Percentiles rank a stretch among this genome's conserved stretches.
phyloP scores from a whole-genome alignment of 2,797 vertebrate species.

The Menidia menidia region DNA sequence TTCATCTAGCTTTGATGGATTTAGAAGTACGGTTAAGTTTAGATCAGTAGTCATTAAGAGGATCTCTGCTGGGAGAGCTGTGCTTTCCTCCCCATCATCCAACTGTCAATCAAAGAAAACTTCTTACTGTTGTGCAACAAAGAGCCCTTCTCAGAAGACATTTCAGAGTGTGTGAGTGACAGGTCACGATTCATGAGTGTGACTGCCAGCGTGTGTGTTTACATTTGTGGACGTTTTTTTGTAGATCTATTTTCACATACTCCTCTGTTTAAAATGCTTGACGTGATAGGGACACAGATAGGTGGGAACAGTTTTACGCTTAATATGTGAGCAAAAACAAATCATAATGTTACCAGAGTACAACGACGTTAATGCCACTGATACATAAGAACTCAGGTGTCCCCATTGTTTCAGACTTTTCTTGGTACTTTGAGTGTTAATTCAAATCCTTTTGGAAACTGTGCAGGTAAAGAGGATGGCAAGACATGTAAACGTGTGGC shows the following conservation, averaged over 20 bases:
- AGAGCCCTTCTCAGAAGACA: conserved; percentile 49
- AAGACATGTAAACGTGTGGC: conserved; percentile 95
- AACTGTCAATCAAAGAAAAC: conserved; percentile 69
- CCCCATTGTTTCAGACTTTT: conserved; percentile 15
- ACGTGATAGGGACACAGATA: background rate
- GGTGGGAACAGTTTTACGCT: background rate
- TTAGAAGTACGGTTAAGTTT: conserved; percentile 49
- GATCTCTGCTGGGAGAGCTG: conserved; percentile 52
- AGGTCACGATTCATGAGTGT: conserved; percentile 39
- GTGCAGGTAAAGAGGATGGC: conserved; percentile 93
- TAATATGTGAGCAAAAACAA: background rate
- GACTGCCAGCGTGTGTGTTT: conserved; percentile 11
- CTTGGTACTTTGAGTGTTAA: conserved; percentile 19
- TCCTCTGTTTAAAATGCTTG: background rate
- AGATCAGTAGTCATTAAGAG: conserved; percentile 51
- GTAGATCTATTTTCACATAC: conserved; percentile 4
- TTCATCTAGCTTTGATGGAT: conserved; percentile 42
- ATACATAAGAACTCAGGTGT: background rate
- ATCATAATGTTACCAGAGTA: background rate
- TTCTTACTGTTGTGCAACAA: conserved; percentile 79
- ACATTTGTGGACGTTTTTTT: background rate
- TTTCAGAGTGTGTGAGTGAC: conserved; percentile 38
- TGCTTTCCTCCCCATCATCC: conserved; percentile 41
- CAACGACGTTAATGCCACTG: background rate
- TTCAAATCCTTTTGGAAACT: conserved; percentile 40